A percentile compares a stretch with the other conserved stretches of the same genome.
These are phyloP conservation scores for Toxotes jaculatrix DNA, from an alignment of 2,113 vertebrate genomes.

Conservation along the genomic window DNA sequence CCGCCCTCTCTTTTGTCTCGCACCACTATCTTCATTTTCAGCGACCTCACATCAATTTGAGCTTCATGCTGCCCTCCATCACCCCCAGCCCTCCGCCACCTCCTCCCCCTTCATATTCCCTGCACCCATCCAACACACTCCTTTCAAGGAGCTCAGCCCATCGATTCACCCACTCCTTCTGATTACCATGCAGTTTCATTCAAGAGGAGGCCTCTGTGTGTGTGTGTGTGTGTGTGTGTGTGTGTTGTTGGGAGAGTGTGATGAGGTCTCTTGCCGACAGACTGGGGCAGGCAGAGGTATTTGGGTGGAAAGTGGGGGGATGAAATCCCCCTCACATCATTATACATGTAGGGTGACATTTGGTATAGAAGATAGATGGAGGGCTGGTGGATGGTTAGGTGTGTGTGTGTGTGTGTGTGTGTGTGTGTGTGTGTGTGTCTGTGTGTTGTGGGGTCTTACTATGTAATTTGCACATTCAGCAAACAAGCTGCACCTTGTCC, in stretches of 20 bases:
- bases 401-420: constrained; percentile 20
- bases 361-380: constrained; percentile 43
- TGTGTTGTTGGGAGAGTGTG: not conserved
- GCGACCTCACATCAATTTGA: constrained; percentile 63
- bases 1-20: constrained; percentile 75
- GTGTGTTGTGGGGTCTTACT: not conserved
- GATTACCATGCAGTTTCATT: constrained; percentile 72
- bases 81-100: not conserved
- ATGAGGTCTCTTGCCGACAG: constrained; percentile 4
- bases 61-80: constrained; percentile 12
- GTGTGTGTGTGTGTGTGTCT: not conserved
- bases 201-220: constrained; percentile 19
- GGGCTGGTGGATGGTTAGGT: not conserved
- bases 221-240: not conserved
- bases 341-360: constrained; percentile 45
- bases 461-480: constrained; percentile 59
- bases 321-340: constrained; percentile 13
- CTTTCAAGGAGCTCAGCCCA: constrained; percentile 59
- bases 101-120: not conserved
- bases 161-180: constrained; percentile 58
- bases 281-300: constrained; percentile 28
- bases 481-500: constrained; percentile 39
- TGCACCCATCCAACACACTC: constrained; percentile 12
- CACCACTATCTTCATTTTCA: constrained; percentile 69
- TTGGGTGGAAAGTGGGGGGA: constrained; percentile 6